Conservation (phyloP, 2,113 vertebrate genomes). For the Philantomba maxwellii region DNA sequence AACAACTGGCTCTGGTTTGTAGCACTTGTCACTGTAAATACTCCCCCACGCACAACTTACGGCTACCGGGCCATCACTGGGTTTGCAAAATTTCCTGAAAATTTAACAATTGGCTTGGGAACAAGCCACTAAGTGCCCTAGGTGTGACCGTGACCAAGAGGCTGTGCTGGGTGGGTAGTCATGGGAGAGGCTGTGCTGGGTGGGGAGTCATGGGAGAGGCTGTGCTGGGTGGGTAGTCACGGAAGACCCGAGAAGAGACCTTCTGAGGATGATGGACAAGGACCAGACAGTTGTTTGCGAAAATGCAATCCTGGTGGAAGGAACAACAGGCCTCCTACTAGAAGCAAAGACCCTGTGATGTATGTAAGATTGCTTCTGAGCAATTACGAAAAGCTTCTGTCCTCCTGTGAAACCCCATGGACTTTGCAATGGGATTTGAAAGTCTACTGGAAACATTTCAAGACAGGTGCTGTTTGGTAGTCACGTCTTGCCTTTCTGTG, state of each 20-base stretch:
- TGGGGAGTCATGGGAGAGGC: background rate
- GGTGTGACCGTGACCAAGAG: background rate
- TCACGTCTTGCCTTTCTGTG: background rate
- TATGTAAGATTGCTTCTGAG: background rate
- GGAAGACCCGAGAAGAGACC: background rate
- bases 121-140: background rate
- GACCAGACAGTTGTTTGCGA: background rate
- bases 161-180: no score
- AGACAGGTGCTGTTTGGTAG: background rate
- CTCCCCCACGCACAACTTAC: background rate
- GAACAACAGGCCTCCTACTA: background rate
- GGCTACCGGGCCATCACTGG: background rate
- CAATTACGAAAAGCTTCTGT: background rate
- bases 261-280: background rate
- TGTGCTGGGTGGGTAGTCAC: background rate
- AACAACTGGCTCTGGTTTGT: background rate
- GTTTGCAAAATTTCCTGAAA: background rate
- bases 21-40: background rate
- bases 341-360: background rate
- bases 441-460: background rate
- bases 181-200: no score
- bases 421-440: background rate
- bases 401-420: background rate
- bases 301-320: background rate
- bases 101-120: background rate